Evolutionary conservation across 2,888 invertebrate species (phyloP), one percentile per base, ranked within the genome.

Genomic region (Lydus trimaculatus): DNA sequence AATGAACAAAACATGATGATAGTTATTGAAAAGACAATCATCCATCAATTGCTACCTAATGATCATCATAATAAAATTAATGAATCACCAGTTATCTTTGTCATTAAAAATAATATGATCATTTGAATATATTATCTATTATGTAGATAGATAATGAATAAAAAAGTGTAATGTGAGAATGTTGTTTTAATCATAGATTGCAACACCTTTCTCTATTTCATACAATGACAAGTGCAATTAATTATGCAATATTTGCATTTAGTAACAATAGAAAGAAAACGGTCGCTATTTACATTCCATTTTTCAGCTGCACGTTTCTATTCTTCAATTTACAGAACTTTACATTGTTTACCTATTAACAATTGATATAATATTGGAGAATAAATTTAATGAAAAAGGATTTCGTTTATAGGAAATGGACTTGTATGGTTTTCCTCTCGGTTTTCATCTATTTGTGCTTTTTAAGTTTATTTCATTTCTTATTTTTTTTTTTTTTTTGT

Each of bases 161-260:
- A 8, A n/a, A 43, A 15, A 25, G 4, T 0, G 28, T 28, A 28
- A 56, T n/a, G 25, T 56, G 25, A 13, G 15, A 52, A 52, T 52
- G 9, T 11, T 11, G 8, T 52, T 52, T 23, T 9, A 20, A 48
- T 48, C 36, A 15, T 13, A 15, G 13, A 36, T 13, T 36, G 36
- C 9, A 13, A 52, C 23, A 52, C 11, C 23, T 23, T 15, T 56
- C 25, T 28, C 5, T n/a, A 15, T n/a, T n/a, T 17, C 48, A 20
- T 4, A 48, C 20, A 23, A 48, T 56, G 25, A 56, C 56, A 56
- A 56, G 56, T 28, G 56, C 25, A 25, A 1, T 56, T 15, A 6
- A 56, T 56, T 56, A 28, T n/a, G 56, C 56, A 56, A 56, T 28
- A 56, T 56, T 52, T 52, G 23, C 52, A 48, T 48, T 48, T 20